A percentile compares a stretch with the other conserved stretches of the same genome.
Conservation (phyloP, 1,140 invertebrate genomes). For the Saccostrea echinata region DNA sequence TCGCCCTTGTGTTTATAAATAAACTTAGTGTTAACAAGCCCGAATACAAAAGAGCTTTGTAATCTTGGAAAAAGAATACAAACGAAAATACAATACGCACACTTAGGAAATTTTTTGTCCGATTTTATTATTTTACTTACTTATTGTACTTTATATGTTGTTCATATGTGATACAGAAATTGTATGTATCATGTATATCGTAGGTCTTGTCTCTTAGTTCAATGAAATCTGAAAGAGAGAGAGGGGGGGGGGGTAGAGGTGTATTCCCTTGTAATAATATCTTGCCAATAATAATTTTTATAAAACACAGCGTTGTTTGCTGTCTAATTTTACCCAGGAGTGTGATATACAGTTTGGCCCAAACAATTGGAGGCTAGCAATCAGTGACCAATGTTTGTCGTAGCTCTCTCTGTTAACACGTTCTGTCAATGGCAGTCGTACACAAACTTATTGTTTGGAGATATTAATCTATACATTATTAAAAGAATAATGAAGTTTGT, state of each 20-base stretch:
- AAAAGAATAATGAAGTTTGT: conserved; percentile 21
- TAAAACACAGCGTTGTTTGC: not conserved
- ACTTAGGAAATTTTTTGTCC: too few species aligned
- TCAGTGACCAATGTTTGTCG: not conserved
- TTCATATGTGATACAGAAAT: too few species aligned
- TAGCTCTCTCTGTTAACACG: not conserved
- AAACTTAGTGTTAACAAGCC: too few species aligned
- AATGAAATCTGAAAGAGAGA: not conserved
- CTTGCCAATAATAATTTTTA: not conserved
- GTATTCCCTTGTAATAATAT: not conserved
- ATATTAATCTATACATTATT: not conserved
- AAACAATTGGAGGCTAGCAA: not conserved
- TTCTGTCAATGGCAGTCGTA: not conserved
- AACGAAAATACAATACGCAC: too few species aligned
- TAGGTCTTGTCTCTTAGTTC: too few species aligned
- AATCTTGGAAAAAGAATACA: too few species aligned
- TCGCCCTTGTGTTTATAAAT: too few species aligned
- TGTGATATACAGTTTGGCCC: not conserved
- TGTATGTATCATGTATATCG: too few species aligned
- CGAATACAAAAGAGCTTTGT: too few species aligned
- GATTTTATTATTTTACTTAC: too few species aligned
- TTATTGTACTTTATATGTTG: too few species aligned
- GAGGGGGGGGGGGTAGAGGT: not conserved
- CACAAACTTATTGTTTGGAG: not conserved
- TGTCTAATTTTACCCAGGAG: not conserved